phyloP scores from a whole-genome alignment of 2,113 vertebrate genomes.

The Scomber colias region DNA sequence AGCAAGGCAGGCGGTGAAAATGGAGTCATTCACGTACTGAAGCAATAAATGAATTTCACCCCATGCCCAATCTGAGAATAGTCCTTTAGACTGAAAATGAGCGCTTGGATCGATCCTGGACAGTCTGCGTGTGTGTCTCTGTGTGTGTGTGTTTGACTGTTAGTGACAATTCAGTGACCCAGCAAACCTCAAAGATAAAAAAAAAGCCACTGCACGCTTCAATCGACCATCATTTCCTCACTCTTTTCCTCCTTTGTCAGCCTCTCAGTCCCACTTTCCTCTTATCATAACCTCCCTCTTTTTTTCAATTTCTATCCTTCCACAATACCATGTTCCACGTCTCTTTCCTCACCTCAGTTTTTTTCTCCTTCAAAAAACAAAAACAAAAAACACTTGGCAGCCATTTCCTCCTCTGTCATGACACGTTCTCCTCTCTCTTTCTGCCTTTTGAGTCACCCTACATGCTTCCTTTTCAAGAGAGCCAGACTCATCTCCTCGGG shows the following conservation, averaged over 20 bases:
- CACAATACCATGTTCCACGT: neutral
- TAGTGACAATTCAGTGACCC: no score
- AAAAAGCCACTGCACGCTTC: constrained; percentile 39
- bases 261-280: neutral
- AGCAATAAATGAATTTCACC: constrained; percentile 55
- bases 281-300: neutral
- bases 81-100: constrained; percentile 43
- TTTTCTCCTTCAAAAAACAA: neutral
- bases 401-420: constrained; percentile 24
- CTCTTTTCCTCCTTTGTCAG: no score
- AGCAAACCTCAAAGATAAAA: constrained; percentile 35
- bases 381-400: constrained; percentile 19
- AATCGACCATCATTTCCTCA: constrained; percentile 28
- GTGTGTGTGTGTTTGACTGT: neutral
- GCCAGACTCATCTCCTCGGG: constrained; percentile 16
- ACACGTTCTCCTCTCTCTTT: constrained; percentile 9
- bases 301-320: neutral
- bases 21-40: constrained; percentile 50
- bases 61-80: constrained; percentile 35
- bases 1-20: constrained; percentile 26
- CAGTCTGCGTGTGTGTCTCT: neutral
- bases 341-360: constrained; percentile 1
- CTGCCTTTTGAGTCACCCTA: constrained; percentile 20
- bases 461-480: constrained; percentile 30
- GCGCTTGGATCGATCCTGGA: constrained; percentile 41